Conservation (phyloP, 2,888 invertebrate genomes). For the Ariolimax columbianus region DNA sequence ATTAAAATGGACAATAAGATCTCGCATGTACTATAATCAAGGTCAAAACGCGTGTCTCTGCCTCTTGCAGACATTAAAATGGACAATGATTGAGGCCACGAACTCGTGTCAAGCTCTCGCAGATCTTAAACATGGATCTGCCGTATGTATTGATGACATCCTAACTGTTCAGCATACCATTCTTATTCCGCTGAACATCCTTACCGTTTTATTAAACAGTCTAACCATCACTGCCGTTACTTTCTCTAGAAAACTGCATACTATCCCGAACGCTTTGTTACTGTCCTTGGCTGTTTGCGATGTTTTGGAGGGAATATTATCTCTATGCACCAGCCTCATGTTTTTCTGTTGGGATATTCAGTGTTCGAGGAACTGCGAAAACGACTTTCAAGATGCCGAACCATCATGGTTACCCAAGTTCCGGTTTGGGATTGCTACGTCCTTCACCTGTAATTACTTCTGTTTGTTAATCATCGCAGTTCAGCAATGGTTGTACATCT, state of each 20-base stretch:
- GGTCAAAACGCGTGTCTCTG: too few relatives aligned
- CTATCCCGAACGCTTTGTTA: background rate
- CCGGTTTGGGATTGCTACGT: background rate
- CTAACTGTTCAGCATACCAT: slow-evolving; percentile 14
- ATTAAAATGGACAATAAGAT: too few relatives aligned
- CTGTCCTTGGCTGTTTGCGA: background rate
- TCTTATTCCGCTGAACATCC: slow-evolving; percentile 1
- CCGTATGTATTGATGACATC: background rate
- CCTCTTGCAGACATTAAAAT: too few relatives aligned
- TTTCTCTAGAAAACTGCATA: background rate
- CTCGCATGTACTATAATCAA: too few relatives aligned
- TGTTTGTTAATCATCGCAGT: slow-evolving; percentile 49
- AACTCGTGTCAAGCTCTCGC: background rate
- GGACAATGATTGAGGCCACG: background rate
- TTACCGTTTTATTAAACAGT: slow-evolving; percentile 10
- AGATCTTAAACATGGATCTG: background rate
- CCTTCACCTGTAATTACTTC: slow-evolving; percentile 38
- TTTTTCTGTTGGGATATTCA: background rate
- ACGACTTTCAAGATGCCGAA: background rate
- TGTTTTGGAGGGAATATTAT: slow-evolving; percentile 5
- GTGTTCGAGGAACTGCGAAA: slow-evolving; percentile 32
- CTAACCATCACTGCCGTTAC: background rate
- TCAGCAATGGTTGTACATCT: slow-evolving; percentile 51
- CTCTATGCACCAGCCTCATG: background rate
- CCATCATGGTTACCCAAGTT: background rate